phyloP scores from a whole-genome alignment of 2,113 vertebrate genomes.

The Calypte anna region DNA sequence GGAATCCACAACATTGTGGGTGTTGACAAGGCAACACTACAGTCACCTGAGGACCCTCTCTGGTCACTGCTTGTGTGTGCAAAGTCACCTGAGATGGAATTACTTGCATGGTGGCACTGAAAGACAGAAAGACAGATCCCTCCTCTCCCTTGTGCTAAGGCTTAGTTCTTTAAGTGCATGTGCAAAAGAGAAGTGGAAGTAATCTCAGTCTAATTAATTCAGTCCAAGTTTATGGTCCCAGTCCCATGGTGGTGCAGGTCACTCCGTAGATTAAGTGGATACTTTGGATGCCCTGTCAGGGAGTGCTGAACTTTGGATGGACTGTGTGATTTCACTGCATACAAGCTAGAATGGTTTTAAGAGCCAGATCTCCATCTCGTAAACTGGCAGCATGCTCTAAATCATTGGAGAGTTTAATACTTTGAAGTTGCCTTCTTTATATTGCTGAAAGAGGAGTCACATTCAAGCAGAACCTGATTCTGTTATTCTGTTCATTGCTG shows the following conservation, averaged over 20 bases:
- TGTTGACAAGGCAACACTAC: fast-evolving
- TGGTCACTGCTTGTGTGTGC: neutral
- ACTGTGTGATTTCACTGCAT: neutral
- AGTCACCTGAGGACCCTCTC: neutral
- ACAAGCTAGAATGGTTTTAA: slow-evolving; percentile 18
- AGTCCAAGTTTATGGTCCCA: neutral
- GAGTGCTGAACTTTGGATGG: neutral
- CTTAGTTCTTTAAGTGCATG: neutral
- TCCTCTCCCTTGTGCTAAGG: neutral
- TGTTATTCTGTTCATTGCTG: neutral
- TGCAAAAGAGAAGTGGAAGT: neutral
- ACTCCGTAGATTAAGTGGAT: neutral
- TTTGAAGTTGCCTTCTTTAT: neutral
- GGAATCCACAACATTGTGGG: neutral
- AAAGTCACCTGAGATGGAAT: neutral
- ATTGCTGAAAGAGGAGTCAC: neutral
- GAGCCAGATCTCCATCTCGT: neutral
- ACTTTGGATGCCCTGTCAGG: neutral
- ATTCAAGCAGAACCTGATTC: neutral
- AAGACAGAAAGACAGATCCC: no score
- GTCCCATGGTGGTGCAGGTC: neutral
- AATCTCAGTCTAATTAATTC: neutral
- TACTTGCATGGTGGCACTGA: neutral
- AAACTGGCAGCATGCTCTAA: slow-evolving; percentile 2
- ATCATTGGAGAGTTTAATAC: neutral